Percentiles rank a stretch among this genome's conserved stretches.
Conservation (phyloP, 2,888 invertebrate genomes). For the Pediacus dermestoides region DNA sequence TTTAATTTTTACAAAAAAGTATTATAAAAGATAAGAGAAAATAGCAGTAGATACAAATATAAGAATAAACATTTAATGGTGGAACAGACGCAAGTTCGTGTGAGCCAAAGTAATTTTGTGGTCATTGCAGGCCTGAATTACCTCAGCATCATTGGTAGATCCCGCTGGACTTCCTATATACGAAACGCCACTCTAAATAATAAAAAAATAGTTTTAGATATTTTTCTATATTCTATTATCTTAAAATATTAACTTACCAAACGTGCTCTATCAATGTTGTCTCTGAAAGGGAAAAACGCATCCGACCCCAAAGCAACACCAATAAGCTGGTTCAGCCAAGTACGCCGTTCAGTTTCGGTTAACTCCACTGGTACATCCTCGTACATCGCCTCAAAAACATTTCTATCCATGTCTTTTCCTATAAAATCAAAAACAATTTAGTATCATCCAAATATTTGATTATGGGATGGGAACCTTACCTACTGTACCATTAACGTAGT, state of each 20-base stretch:
- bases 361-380: conserved; percentile 70
- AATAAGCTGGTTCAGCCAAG: conserved; percentile 68
- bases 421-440: too few relatives aligned
- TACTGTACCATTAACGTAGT: conserved; percentile 87
- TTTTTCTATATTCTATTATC: conserved; percentile 3
- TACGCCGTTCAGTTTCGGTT: conserved; percentile 61
- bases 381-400: conserved; percentile 71
- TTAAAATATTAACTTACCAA: conserved; percentile 64
- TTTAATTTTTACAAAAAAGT: too few relatives aligned
- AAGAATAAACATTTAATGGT: conserved; percentile 67
- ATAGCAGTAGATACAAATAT: too few relatives aligned
- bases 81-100: conserved; percentile 88
- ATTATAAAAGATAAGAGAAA: too few relatives aligned
- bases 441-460: too few relatives aligned
- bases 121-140: conserved; percentile 88
- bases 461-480: conserved; percentile 56
- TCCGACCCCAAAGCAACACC: conserved; percentile 89
- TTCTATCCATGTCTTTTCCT: conserved; percentile 77
- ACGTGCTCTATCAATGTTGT: conserved; percentile 90
- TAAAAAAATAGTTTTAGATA: conserved; percentile 9
- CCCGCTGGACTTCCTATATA: conserved; percentile 93
- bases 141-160: conserved; percentile 87
- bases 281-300: conserved; percentile 98
- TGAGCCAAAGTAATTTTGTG: conserved; percentile 84
- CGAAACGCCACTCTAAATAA: conserved; percentile 84